Base-by-base conservation (phyloP, 2,888 invertebrate species). In the Tipula helvola region DNA sequence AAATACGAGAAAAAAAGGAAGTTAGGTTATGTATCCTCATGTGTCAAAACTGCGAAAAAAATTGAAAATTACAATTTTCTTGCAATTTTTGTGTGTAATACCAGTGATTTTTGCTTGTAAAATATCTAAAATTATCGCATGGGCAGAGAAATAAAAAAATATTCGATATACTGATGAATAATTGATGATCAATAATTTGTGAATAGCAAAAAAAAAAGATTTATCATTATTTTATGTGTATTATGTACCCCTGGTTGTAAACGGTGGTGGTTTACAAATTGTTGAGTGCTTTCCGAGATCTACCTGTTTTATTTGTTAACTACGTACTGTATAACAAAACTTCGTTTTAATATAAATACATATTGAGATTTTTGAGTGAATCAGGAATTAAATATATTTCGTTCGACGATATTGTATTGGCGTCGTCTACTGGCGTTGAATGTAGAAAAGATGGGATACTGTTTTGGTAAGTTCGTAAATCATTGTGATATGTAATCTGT, bases 391-490 rank as follows among this genome's bases (percentile, higher is more conserved):
- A 71, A 71, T 28, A 71, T 71, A 28, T 71, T 71, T 28, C 71
- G 71, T 71, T 71, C 71, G 18, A 71, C 71, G 71, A 71, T 71
- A 10, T 71, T 71, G 71, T 71, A 71, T 71, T 71, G 71, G 71
- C 71, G 71, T 71, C 71, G 71, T 28, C 71, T 71, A 2, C 13
- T 71, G 28, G 71, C 71, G 10, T 71, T 71, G 71, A 71, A 71
- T 71, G 71, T 71, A 71, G 71, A 71, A 71, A 71, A 71, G 71
- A 71, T 71, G 71, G 71, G 71, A 71, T 71, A 71, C 71, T 71
- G 71, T 71, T 71, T 28, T 28, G 71, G 71, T 71, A 71, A 71
- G 71, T 71, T 52, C 0, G 0, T 3, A 52, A 52, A 52, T 4
- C n/a, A 52, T n/a, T 18, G 10, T 57, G 28, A 28, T 1, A 57